Conservation (phyloP, 2,797 vertebrate species). For the Rousettus madagascariensis region DNA sequence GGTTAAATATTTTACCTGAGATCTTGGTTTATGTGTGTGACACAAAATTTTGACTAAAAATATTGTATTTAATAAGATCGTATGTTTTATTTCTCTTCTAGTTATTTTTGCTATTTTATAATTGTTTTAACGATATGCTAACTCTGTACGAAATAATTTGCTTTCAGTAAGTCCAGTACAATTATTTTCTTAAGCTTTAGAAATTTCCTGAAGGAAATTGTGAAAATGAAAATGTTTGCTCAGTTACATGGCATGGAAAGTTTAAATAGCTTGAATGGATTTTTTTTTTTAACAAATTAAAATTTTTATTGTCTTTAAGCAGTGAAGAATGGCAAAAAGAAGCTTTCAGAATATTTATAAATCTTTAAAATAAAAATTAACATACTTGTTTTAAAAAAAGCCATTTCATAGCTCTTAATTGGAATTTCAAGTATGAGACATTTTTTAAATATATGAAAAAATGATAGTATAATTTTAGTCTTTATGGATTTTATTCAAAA, state of each 20-base stretch:
- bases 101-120: slow-evolving; percentile 48
- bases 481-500: background rate
- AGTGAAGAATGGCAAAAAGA: background rate
- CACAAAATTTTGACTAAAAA: slow-evolving; percentile 18
- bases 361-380: slow-evolving; percentile 26
- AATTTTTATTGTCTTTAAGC: slow-evolving; percentile 34
- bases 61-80: background rate
- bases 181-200: slow-evolving; percentile 25
- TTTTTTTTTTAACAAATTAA: slow-evolving; percentile 29
- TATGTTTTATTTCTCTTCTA: slow-evolving; percentile 6
- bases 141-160: background rate
- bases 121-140: slow-evolving; percentile 8
- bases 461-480: background rate
- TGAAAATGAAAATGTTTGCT: background rate
- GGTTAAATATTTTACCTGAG: background rate
- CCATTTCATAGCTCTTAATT: background rate
- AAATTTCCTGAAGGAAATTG: slow-evolving; percentile 1
- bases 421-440: slow-evolving; percentile 5
- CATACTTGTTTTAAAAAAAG: background rate
- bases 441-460: slow-evolving; percentile 38
- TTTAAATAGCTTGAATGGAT: background rate
- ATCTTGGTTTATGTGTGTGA: background rate
- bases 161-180: background rate
- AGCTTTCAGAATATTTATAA: slow-evolving; percentile 32
- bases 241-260: background rate